phyloP scores from a whole-genome alignment of 2,113 vertebrate species.

The Cisticola juncidis region DNA sequence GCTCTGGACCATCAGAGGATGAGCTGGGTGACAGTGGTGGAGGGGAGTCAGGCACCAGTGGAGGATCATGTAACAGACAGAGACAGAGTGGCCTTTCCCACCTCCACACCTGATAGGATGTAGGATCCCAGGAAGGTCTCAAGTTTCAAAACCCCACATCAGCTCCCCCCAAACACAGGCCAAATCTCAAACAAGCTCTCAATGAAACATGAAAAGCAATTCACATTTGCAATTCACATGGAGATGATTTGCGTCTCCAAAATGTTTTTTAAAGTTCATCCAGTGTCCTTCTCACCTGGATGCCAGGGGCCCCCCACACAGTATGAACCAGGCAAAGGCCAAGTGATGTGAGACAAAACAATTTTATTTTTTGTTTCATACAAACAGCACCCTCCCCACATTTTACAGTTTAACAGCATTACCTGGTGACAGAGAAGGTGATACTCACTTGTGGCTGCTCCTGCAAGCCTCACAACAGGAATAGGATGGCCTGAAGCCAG shows the following conservation, averaged over 20 bases:
- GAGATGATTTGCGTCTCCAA: neutral
- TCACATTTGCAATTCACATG: neutral
- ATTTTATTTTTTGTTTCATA: conserved; percentile 31
- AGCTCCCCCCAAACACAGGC: neutral
- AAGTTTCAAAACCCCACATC: neutral
- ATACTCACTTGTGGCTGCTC: neutral
- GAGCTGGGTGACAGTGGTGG: neutral
- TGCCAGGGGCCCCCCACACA: fast-evolving
- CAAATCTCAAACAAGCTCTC: neutral
- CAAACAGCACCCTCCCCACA: neutral
- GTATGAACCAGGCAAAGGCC: fast-evolving
- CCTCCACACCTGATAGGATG: fast-evolving
- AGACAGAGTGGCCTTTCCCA: fast-evolving
- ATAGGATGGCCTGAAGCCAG: neutral
- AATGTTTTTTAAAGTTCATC: neutral
- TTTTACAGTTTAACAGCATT: neutral
- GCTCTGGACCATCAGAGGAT: neutral
- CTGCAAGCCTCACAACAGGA: fast-evolving
- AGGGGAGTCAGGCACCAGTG: neutral
- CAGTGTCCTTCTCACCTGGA: neutral
- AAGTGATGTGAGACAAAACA: neutral
- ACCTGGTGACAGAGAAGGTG: neutral
- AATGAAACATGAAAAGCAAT: neutral
- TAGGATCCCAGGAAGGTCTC: neutral
- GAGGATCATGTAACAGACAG: fast-evolving